A percentile compares a stretch with the other conserved stretches of the same genome.
Evolutionary conservation across 2,797 vertebrate species (phyloP).

Genomic region (Geotria australis): DNA sequence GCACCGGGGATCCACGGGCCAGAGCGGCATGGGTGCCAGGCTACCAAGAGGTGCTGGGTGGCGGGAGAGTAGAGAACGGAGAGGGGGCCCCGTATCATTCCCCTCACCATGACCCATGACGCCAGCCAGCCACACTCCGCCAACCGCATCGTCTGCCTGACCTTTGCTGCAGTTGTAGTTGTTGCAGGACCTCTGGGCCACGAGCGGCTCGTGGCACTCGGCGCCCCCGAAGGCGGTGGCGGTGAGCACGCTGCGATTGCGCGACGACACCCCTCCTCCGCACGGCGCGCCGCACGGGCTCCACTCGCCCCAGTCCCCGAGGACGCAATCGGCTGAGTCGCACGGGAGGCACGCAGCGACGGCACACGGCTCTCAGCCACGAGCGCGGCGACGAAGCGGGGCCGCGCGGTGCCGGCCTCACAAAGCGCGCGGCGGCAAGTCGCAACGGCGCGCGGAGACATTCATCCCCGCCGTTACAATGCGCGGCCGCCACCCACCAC

Average conservation of each 20-base stretch:
- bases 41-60: not conserved
- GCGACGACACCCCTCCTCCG: constrained; percentile 15
- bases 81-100: too few species aligned
- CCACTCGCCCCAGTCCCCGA: constrained; percentile 32
- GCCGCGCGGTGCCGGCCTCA: not conserved
- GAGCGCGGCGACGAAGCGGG: not conserved
- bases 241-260: constrained; percentile 13
- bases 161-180: constrained; percentile 24
- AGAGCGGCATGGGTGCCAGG: not conserved
- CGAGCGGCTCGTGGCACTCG: constrained; percentile 10
- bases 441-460: too few species aligned
- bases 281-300: constrained; percentile 27
- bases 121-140: too few species aligned
- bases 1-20: not conserved
- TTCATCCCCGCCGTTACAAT: too few species aligned
- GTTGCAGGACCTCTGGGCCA: constrained; percentile 20
- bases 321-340: constrained; percentile 13
- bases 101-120: too few species aligned
- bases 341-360: too few species aligned
- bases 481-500: too few species aligned
- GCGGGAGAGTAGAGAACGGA: not conserved
- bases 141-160: constrained; percentile 4
- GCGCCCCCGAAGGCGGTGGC: constrained; percentile 11
- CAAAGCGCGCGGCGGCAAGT: too few species aligned
- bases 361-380: not conserved